These are phyloP conservation scores for Intellagama lesueurii DNA, from an alignment of 2,797 vertebrate genomes.

Conservation along the genomic window DNA sequence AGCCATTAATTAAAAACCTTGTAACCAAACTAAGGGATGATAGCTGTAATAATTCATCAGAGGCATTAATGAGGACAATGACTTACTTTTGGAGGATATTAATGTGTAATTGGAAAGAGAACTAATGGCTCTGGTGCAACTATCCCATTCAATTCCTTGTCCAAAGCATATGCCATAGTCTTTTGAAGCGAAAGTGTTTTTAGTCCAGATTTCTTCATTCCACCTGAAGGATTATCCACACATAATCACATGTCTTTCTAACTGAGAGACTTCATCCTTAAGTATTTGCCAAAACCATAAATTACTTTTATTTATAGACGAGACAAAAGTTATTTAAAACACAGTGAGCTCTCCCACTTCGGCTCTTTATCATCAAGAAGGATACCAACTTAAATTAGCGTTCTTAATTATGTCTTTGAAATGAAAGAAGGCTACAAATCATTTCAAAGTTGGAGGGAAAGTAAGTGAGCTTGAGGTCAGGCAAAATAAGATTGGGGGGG, in stretches of 20 bases:
- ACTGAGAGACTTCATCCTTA: constrained; percentile 35
- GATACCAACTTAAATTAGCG: constrained; percentile 67
- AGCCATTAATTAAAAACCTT: constrained; percentile 72
- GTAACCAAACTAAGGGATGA: constrained; percentile 60
- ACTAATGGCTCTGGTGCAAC: constrained; percentile 43
- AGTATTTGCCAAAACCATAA: constrained; percentile 59
- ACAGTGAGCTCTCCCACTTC: constrained; percentile 40
- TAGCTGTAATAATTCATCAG: constrained; percentile 64
- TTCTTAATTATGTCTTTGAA: constrained; percentile 73
- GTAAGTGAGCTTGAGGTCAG: constrained; percentile 38
- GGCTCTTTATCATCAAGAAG: constrained; percentile 53
- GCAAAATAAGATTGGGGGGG: constrained; percentile 47
- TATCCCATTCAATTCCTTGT: constrained; percentile 47
- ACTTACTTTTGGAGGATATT: constrained; percentile 61
- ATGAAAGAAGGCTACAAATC: constrained; percentile 64
- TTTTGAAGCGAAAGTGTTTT: constrained; percentile 38
- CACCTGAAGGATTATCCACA: constrained; percentile 41
- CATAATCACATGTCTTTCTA: constrained; percentile 45
- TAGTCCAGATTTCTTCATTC: constrained; percentile 35
- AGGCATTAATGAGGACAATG: constrained; percentile 62
- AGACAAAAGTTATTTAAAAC: constrained; percentile 59
- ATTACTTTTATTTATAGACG: constrained; percentile 61
- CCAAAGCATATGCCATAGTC: constrained; percentile 53
- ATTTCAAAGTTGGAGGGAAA: constrained; percentile 48
- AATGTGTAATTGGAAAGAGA: constrained; percentile 42